Percentiles rank a stretch among this genome's conserved stretches.
Evolutionary conservation across 2,797 vertebrate genomes (phyloP).

Genomic region (Danio aesculapii): DNA sequence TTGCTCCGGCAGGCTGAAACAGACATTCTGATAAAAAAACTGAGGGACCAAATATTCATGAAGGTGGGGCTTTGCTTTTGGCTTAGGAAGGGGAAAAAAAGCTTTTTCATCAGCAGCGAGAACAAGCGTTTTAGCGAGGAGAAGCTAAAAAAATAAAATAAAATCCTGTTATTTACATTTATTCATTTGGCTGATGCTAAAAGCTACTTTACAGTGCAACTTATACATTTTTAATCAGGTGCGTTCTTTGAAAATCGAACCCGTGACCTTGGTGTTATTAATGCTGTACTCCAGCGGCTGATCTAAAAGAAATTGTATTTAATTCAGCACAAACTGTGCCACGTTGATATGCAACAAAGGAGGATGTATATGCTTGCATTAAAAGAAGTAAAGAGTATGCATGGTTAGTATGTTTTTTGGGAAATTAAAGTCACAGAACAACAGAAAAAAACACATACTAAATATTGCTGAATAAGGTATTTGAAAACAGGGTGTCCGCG

Average conservation of each 20-base stretch:
- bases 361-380: too few species aligned
- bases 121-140: background rate
- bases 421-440: too few species aligned
- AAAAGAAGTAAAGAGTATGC: too few species aligned
- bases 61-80: conserved; percentile 58
- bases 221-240: conserved; percentile 47
- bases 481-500: too few species aligned
- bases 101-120: conserved; percentile 24
- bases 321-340: too few species aligned
- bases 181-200: conserved; percentile 28
- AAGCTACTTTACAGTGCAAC: conserved; percentile 23
- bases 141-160: conserved; percentile 4
- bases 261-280: background rate
- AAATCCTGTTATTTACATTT: conserved; percentile 30
- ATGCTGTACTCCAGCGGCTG: background rate
- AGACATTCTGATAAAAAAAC: conserved; percentile 76
- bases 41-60: conserved; percentile 72
- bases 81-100: conserved; percentile 28
- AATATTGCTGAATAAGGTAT: too few species aligned
- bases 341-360: too few species aligned
- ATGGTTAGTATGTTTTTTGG: too few species aligned
- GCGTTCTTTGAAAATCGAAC: conserved; percentile 12
- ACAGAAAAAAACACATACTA: too few species aligned
- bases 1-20: conserved; percentile 67
- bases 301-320: too few species aligned